Evolutionary conservation across 2,888 invertebrate species (phyloP), one percentile per base, ranked within the genome.

Genomic region (Notodromas monacha): DNA sequence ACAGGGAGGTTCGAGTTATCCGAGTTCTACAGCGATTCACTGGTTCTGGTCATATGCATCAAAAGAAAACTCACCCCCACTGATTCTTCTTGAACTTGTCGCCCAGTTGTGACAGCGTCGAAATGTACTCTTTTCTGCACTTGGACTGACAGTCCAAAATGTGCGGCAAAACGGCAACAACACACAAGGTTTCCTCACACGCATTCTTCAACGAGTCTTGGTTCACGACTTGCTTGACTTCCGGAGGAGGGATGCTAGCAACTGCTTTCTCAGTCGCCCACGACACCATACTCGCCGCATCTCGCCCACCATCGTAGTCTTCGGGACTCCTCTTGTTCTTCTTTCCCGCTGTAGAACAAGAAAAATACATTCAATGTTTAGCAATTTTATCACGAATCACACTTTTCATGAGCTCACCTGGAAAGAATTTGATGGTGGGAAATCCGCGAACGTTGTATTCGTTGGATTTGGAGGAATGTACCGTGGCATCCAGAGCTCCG

Each of bases 401-500:
- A n/a, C n/a, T n/a, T n/a, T n/a, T n/a, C n/a, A n/a, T n/a, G n/a
- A n/a, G n/a, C n/a, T 55, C 55, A 36, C 70, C 70, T 1, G 68
- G 59, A 55, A 89, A 89, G 51, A 62, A 63, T 53, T 92, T 92
- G 43, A 96, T 92, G 16, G 89, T 86, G 2, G 92, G 92, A 54
- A 81, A 92, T 0, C 92, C 89, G 39, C 68, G 65, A 16, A 92
- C 69, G 39, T 65, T 66, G 50, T 72, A 92, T 44, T 70, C 63
- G 38, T 61, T 56, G 1, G 84, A 74, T 50, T 68, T 74, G 10
- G 55, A 48, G 35, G 66, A 65, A 52, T 96, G 69, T 0, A 70
- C 72, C 0, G 92, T 96, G 1, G 92, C 86, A 55, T 96, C 96
- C 1, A 96, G 48, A 3, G 89, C 86, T 34, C 89, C 96, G 12